Conservation (phyloP, 2,888 invertebrate genomes). For the Gerosis bhagava region DNA sequence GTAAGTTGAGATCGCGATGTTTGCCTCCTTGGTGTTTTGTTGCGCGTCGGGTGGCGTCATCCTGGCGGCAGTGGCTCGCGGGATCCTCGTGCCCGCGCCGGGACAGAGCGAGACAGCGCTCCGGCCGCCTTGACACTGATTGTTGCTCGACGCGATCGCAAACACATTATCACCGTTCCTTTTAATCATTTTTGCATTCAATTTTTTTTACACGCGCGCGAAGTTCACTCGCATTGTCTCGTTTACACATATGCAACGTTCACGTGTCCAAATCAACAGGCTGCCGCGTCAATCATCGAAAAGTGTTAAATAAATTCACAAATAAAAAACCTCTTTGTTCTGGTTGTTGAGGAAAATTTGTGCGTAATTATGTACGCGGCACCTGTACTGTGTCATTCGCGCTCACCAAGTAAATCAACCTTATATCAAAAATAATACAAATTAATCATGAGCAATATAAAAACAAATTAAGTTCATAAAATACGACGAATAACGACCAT, state of each 20-base stretch:
- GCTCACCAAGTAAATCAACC: conserved; percentile 55
- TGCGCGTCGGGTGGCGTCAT: conserved; percentile 78
- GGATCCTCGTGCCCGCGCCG: conserved; percentile 71
- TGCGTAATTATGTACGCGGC: conserved; percentile 49
- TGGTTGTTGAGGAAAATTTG: conserved; percentile 66
- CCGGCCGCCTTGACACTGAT: conserved; percentile 75
- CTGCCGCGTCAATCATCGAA: conserved; percentile 50
- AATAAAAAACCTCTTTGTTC: conserved; percentile 72
- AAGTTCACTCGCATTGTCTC: conserved; percentile 65
- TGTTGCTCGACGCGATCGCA: conserved; percentile 78
- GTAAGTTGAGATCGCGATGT: conserved; percentile 74
- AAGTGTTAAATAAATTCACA: conserved; percentile 53
- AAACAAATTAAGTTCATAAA: conserved; percentile 39
- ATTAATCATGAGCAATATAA: conserved; percentile 37
- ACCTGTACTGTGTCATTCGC: conserved; percentile 52
- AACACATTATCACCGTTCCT: conserved; percentile 80
- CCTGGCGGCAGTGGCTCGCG: conserved; percentile 75
- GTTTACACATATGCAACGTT: conserved; percentile 62
- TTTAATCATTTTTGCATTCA: conserved; percentile 80
- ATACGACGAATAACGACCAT: conserved; percentile 60
- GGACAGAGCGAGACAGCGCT: conserved; percentile 73
- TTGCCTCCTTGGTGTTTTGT: conserved; percentile 72
- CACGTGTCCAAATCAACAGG: conserved; percentile 74
- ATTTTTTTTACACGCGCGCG: conserved; percentile 71
- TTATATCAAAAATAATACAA: too few relatives aligned